Evolutionary conservation across 2,888 invertebrate genomes (phyloP), one percentile per base, ranked within the genome.

Genomic region (Chromoteleia sp.): DNA sequence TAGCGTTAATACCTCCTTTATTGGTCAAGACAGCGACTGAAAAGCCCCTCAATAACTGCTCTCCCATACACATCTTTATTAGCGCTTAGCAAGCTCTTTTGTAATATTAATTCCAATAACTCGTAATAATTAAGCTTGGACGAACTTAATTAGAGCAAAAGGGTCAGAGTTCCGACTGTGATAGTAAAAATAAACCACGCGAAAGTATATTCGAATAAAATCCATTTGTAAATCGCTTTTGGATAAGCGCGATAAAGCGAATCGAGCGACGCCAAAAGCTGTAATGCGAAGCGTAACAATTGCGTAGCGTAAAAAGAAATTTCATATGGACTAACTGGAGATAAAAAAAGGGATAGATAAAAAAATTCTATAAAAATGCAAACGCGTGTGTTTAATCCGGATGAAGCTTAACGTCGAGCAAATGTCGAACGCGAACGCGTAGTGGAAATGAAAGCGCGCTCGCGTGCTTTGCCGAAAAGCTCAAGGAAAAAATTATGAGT

Each of bases 1-100:
- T 89, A 89, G 81, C 88, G 86, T 79, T 89, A 89, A 89, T 89
- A 87, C 89, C 84, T 84, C 89, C 89, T 89, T 89, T 89, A 89
- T 89, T 89, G 89, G 90, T 88, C 88, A 89, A 88, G 87, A 89
- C 87, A 85, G 83, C 83, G 86, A 83, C 83, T 83, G 80, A 86
- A 86, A 86, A 86, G 10, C 33, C 12, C 83, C 52, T 59, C 50
- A 15, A 48, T 52, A 80, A 52, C 73, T 19, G 39, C 36, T 59
- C 74, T 36, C 6, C 39, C 43, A 33, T 50, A 10, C 59, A 39
- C 41, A 56, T 56, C 17, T 56, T 54, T 68, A 14, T 15, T 19
- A 52, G 19, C 30, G 15, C 19, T 39, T 30, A 0, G 30, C 36
- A 56, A 56, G n/a, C 54, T 12, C n/a, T 56, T 19, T 41, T 5